Evolutionary conservation across 2,888 invertebrate genomes (phyloP).

Genomic region (Fragum whitleyi): DNA sequence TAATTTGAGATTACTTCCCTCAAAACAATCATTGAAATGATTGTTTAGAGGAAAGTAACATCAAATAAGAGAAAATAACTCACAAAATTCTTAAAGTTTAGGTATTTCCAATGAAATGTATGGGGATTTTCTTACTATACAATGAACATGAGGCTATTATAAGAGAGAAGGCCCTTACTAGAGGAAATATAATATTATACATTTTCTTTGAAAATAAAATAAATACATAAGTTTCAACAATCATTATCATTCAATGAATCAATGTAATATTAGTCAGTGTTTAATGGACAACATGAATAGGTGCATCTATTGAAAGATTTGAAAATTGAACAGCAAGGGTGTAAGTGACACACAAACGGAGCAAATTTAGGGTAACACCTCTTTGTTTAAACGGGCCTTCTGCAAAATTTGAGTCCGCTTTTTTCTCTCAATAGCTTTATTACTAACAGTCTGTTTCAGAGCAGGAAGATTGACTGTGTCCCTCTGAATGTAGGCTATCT

Average conservation of each 20-base stretch:
- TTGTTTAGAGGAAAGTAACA: no score
- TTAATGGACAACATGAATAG: not conserved
- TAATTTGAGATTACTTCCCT: no score
- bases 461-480: conserved; percentile 83
- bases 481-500: conserved; percentile 81
- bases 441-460: conserved; percentile 83
- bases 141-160: no score
- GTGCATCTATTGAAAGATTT: not conserved
- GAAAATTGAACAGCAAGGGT: conserved; percentile 22
- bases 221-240: not conserved
- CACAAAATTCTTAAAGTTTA: no score
- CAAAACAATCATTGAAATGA: no score
- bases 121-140: no score
- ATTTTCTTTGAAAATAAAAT: no score
- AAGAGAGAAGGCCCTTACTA: no score
- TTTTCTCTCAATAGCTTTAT: conserved; percentile 82
- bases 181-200: no score
- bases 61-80: no score
- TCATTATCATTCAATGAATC: not conserved
- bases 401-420: conserved; percentile 83
- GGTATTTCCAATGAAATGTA: no score
- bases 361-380: conserved; percentile 56
- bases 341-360: conserved; percentile 14
- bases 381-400: conserved; percentile 85
- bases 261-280: not conserved